Base-by-base conservation (phyloP, 2,113 vertebrate species). In the Tragelaphus strepsiceros region DNA sequence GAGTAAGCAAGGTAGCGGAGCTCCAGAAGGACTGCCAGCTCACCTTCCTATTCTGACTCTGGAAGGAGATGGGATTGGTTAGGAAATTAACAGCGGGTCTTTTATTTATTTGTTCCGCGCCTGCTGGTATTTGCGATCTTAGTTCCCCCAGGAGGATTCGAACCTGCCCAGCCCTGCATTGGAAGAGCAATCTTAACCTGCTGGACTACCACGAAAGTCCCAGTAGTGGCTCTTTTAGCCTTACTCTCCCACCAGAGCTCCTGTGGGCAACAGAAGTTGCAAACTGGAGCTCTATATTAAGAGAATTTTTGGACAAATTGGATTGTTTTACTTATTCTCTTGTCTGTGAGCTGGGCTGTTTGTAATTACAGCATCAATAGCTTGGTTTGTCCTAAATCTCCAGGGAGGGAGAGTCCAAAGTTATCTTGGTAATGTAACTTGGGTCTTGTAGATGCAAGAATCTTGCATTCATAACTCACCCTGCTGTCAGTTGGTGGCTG, bases 1-100 rank as follows among this genome's bases (percentile, higher is more conserved):
- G 97, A 99, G 99, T 98, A 24, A 61, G n/a, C 54, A 3, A 0
- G 0, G 28, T 26, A n/a, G 35, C 51, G 32, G 85, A 49, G 49
- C 92, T 15, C 71, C 24, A 3, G 2, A 58, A 46, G n/a, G 22
- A 22, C 67, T 43, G 39, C 6, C 43, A 19, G 16, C 1, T 16
- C 51, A 54, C 8, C 24, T 14, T 21, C 54, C n/a, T 26, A 21
- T 58, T n/a, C 80, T 28, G 16, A 43, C 71, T 51, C 43, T 3
- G 35, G 32, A 21, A 1, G 64, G 54, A 78, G 91, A 51, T 77
- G 14, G 9, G 7, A 5, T 62, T 82, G 78, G 32, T 62, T 32
- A 26, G n/a, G 64, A 74, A 32, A 16, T 58, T 35, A 26, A 5
- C 14, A 3, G 24, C 8, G 8, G 32, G 17, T 30, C 67, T 95